Evolutionary conservation across 2,113 vertebrate genomes (phyloP), one percentile per base, ranked within the genome.

Genomic region (Oryzias javanicus): DNA sequence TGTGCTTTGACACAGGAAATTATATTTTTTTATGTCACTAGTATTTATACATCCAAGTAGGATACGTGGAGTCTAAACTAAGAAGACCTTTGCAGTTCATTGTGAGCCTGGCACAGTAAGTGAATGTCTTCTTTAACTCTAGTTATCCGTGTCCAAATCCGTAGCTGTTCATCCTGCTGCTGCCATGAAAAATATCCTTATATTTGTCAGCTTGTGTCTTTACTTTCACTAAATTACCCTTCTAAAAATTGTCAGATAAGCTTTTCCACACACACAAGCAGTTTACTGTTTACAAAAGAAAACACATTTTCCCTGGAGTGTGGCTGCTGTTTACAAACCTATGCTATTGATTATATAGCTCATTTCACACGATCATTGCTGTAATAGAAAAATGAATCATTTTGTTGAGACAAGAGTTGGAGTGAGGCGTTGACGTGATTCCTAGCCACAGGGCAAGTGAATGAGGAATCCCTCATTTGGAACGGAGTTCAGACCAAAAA

Each of bases 291-390:
- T 83, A 78, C 85, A 84, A 87, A 90, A 93, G 83, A 86, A 83
- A 88, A 75, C 79, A 79, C 66, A 67, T 89, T 85, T 79, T 90
- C 91, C 91, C 89, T 14, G 58, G 88, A 93, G 91, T 93, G 83
- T 71, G 84, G 61, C 75, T 78, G 90, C 89, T 94, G 93, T 95
- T 95, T 96, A 92, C 92, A 92, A 92, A 94, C 90, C 91, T 91
- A 81, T 81, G 75, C 84, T 93, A 93, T 96, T 95, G 95, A 95
- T 98, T 95, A 93, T 91, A 93, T 93, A 94, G 91, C 91, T 95
- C 95, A 95, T 97, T 97, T 96, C 94, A 91, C 92, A 91, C 92
- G 89, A 93, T 94, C 92, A 94, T 96, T 90, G 92, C 91, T 80
- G 88, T 96, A 94, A 95, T 94, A 93, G 94, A 93, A 94, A 94